Base-by-base conservation (phyloP, 2,888 invertebrate genomes). In the Synanthedon andrenaeformis region DNA sequence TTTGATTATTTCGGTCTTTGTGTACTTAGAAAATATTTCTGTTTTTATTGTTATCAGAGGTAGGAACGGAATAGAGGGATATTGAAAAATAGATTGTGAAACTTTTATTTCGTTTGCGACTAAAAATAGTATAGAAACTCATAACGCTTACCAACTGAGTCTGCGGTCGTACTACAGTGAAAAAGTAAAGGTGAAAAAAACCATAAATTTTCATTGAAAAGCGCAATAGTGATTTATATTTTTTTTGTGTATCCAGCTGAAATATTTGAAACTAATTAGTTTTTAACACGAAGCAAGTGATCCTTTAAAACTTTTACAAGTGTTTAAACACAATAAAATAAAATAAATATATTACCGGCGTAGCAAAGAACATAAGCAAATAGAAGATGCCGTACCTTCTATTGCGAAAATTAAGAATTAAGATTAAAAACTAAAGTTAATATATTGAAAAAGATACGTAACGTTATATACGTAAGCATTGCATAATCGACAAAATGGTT, bases 191-290 rank as follows among this genome's bases (percentile, higher is more conserved):
- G 62, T 61, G 65, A 68, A 71, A 67, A 70, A 71, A 64, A 62
- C 67, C 67, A 64, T 62, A 63, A 59, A 41, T 59, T 64, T 69
- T 64, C 62, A 70, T 69, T 62, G 67, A 66, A 69, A 72, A 68
- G 67, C 65, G 64, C 63, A 35, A 35, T 10, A 10, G 35, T 23
- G 35, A 35, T 45, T 45, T 23, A 23, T 23, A 5, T 23, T 5
- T 23, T n/a, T 23, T 23, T 23, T 45, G n/a, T 6, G 8, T 3
- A 45, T 12, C 2, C 13, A 13, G n/a, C 6, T 45, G n/a, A 45
- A 45, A 45, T 45, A 14, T 23, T 23, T 23, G 5, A 23, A 23
- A 5, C 5, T 5, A 23, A 23, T 23, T 23, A 1, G 5, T 23
- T 23, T 23, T 23, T 23, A 23, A 23, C 23, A 23, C 5, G 5